Conservation (phyloP, 1,140 invertebrate species). For the Batillaria attramentaria region DNA sequence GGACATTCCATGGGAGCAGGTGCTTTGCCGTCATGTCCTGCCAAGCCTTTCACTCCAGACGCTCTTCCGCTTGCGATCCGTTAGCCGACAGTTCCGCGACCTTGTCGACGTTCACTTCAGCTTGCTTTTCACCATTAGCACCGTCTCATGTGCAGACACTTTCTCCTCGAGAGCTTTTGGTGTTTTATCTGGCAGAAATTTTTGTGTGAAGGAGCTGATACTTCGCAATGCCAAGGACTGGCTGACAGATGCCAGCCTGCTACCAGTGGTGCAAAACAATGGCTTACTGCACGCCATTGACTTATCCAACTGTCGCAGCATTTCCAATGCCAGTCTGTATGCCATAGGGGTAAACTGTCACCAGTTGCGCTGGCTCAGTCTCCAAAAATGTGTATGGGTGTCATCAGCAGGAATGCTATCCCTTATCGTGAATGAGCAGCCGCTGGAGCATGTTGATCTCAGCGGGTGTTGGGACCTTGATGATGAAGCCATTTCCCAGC, state of each 20-base stretch:
- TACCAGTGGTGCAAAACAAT: constrained; percentile 62
- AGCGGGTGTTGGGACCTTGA: constrained; percentile 71
- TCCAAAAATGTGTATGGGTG: constrained; percentile 69
- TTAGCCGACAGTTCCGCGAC: constrained; percentile 43
- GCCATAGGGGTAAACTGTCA: constrained; percentile 56
- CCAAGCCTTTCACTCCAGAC: constrained; percentile 47
- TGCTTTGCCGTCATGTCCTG: constrained; percentile 56
- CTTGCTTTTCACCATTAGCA: constrained; percentile 47
- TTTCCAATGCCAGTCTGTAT: constrained; percentile 61
- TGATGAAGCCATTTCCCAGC: constrained; percentile 61
- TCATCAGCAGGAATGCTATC: constrained; percentile 59
- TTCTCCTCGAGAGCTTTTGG: constrained; percentile 53
- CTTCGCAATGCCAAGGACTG: constrained; percentile 67
- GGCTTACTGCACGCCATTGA: constrained; percentile 57
- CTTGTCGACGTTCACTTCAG: constrained; percentile 56
- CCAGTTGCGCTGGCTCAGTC: constrained; percentile 50
- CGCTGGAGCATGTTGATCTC: constrained; percentile 65
- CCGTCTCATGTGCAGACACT: constrained; percentile 41
- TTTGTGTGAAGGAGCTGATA: constrained; percentile 50
- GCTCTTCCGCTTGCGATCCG: constrained; percentile 54
- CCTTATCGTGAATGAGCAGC: constrained; percentile 54
- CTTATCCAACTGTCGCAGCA: constrained; percentile 61
- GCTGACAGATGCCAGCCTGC: constrained; percentile 62
- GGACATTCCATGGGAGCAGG: constrained; percentile 65
- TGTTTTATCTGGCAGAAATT: constrained; percentile 53